Evolutionary conservation across 2,113 vertebrate species (phyloP).

Genomic region (Todiramphus chloris): DNA sequence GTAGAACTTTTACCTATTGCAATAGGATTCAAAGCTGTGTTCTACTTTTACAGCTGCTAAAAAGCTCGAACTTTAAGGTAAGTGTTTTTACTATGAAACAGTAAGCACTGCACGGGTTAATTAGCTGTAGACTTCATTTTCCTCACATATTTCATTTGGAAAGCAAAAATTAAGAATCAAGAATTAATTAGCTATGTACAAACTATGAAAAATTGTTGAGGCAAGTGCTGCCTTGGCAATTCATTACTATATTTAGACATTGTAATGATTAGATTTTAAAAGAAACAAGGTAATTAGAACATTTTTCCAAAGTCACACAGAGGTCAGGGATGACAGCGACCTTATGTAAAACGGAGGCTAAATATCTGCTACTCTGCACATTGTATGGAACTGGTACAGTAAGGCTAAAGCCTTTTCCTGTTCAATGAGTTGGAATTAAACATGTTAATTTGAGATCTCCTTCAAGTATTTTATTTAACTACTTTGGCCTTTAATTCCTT

Average conservation of each 20-base stretch:
- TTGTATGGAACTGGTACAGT: slow-evolving; percentile 82
- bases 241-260: slow-evolving; percentile 45
- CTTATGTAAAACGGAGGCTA: not conserved
- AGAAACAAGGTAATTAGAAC: slow-evolving; percentile 49
- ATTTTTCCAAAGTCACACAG: slow-evolving; percentile 23
- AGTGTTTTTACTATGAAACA: not conserved
- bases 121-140: slow-evolving; percentile 41
- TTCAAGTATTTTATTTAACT: slow-evolving; percentile 85
- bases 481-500: slow-evolving; percentile 82
- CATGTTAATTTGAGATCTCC: slow-evolving; percentile 90
- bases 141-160: slow-evolving; percentile 33
- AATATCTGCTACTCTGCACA: slow-evolving; percentile 14
- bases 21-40: not conserved
- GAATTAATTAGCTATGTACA: slow-evolving; percentile 17
- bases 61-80: not conserved
- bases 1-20: not conserved
- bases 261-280: slow-evolving; percentile 55
- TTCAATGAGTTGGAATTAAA: slow-evolving; percentile 94
- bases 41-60: not conserved
- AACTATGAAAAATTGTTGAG: slow-evolving; percentile 45
- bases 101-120: slow-evolving; percentile 30
- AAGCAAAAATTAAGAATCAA: slow-evolving; percentile 49
- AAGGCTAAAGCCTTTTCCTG: slow-evolving; percentile 87
- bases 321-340: slow-evolving; percentile 13
- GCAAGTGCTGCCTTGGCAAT: slow-evolving; percentile 45